phyloP scores from a whole-genome alignment of 2,113 vertebrate genomes.

The Zosterops pallidus region DNA sequence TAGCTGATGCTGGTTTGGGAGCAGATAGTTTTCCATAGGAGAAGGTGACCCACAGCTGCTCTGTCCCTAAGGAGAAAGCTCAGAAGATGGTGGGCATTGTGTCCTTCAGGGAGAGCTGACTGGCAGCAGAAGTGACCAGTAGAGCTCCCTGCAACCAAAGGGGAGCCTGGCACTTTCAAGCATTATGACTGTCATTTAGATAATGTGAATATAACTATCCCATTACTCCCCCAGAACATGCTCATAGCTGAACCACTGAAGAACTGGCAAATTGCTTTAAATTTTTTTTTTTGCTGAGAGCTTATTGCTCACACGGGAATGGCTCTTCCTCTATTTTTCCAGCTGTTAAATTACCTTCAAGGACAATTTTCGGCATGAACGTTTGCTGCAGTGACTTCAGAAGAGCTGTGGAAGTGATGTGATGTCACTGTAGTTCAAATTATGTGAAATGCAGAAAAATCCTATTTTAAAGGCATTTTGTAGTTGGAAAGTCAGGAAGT shows the following conservation, averaged over 20 bases:
- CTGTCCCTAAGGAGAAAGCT: neutral
- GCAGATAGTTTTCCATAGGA: neutral
- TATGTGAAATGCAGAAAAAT: neutral
- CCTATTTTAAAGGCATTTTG: neutral
- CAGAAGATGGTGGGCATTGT: too few relatives aligned
- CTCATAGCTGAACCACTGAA: neutral
- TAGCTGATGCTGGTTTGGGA: neutral
- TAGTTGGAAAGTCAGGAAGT: neutral
- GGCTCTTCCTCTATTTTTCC: neutral
- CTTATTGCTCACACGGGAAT: neutral
- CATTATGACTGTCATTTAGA: constrained; percentile 7
- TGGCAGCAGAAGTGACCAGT: neutral
- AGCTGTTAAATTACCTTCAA: constrained; percentile 23
- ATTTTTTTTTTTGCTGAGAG: neutral
- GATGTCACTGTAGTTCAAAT: neutral
- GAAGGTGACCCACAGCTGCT: neutral
- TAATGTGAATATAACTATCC: constrained; percentile 11
- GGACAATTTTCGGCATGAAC: neutral
- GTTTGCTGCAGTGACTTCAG: neutral
- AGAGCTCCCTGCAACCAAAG: neutral
- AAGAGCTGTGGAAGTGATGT: neutral
- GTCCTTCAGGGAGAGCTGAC: neutral
- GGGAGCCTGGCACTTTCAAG: neutral
- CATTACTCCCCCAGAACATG: constrained; percentile 13
- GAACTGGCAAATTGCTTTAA: constrained; percentile 28